Percentiles rank a stretch among this genome's conserved stretches.
These are phyloP conservation scores for Trileptium ribeirensis DNA, from an alignment of 2,888 invertebrate species.

Conservation along the genomic window DNA sequence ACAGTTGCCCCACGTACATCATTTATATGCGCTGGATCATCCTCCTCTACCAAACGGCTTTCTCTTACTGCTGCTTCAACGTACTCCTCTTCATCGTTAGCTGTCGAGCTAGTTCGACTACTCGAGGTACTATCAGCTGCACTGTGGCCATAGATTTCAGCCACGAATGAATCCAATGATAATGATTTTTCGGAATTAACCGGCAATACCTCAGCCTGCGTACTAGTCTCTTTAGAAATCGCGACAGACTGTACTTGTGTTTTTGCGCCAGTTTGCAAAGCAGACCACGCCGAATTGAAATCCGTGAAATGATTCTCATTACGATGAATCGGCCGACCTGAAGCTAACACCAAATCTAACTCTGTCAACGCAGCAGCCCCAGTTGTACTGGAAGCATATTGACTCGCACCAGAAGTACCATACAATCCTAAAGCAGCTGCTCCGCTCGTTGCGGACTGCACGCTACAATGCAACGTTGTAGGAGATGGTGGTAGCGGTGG, in stretches of 20 bases:
- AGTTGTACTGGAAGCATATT: not conserved
- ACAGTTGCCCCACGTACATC: not conserved
- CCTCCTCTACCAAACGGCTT: no score
- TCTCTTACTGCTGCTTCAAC: no score
- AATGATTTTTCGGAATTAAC: no score
- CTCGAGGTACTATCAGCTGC: not conserved
- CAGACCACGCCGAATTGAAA: not conserved
- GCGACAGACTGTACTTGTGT: no score
- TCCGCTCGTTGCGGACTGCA: not conserved
- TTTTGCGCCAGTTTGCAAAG: not conserved
- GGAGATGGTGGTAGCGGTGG: not conserved
- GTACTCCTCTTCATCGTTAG: not conserved
- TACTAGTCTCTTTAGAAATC: no score
- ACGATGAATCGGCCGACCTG: not conserved
- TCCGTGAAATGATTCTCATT: no score
- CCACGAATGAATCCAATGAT: not conserved
- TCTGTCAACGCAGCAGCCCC: no score
- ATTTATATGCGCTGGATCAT: no score
- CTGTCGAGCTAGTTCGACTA: not conserved
- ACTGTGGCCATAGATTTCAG: not conserved
- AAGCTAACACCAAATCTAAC: not conserved
- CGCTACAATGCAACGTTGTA: no score
- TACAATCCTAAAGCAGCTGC: not conserved
- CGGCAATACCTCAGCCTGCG: no score
- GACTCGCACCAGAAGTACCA: not conserved